Conservation (phyloP, 30 jellyfish, hydroid and myxozoan species). For the Hydractinia symbiolongicarpus region DNA sequence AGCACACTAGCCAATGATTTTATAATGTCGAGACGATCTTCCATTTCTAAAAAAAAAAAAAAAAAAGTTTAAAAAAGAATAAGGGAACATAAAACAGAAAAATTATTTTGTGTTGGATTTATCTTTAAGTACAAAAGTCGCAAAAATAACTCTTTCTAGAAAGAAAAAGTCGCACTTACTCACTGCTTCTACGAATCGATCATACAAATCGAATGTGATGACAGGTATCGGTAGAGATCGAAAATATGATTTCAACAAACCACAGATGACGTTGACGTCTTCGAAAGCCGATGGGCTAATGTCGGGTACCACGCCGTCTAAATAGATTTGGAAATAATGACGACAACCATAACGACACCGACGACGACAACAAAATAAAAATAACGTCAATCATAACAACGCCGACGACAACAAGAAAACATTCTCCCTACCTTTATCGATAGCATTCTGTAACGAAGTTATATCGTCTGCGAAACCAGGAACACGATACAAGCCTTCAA, state of each 20-base stretch:
- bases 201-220: conserved; percentile 80
- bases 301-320: conserved; percentile 94
- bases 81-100: not conserved
- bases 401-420: not conserved
- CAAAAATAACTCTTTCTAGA: not conserved
- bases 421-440: conserved; percentile 68
- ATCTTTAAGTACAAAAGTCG: not conserved
- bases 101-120: not conserved
- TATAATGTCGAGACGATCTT: conserved; percentile 32
- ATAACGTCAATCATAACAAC: no score
- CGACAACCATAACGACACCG: not conserved
- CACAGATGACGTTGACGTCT: conserved; percentile 76
- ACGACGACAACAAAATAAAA: not conserved
- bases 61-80: not conserved
- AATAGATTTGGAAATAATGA: not conserved
- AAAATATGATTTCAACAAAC: conserved; percentile 70
- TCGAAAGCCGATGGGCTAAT: conserved; percentile 31
- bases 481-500: conserved; percentile 80
- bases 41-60: conserved; percentile 18
- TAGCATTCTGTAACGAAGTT: conserved; percentile 43
- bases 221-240: conserved; percentile 92
- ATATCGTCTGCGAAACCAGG: conserved; percentile 93
- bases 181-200: conserved; percentile 68
- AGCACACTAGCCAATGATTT: conserved; percentile 58
- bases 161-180: conserved; percentile 42